These are phyloP conservation scores for Xenopus borealis DNA, from an alignment of 2,113 vertebrate genomes.

Conservation along the genomic window DNA sequence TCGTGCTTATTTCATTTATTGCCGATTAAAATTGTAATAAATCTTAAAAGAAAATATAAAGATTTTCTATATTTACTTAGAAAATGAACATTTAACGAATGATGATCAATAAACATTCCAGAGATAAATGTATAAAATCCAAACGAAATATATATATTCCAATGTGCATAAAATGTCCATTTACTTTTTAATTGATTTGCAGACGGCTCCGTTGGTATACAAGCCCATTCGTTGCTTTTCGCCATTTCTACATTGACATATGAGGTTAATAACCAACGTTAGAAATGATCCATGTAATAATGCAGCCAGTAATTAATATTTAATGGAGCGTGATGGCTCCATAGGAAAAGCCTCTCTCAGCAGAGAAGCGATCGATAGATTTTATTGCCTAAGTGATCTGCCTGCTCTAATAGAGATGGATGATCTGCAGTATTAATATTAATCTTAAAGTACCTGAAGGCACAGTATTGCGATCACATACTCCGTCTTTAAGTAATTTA, in stretches of 20 bases:
- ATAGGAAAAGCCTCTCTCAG: constrained; percentile 8
- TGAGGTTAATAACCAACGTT: constrained; percentile 7
- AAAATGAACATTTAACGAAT: no score
- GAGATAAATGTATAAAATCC: background rate
- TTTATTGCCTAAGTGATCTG: constrained; percentile 6
- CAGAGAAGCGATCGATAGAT: constrained; percentile 11
- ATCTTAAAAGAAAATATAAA: no score
- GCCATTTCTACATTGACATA: constrained; percentile 4
- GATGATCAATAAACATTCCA: no score
- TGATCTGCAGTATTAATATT: background rate
- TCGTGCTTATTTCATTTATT: no score
- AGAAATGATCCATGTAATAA: constrained; percentile 12
- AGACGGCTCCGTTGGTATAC: constrained; percentile 7
- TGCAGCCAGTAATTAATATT: constrained; percentile 30
- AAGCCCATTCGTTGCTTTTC: background rate
- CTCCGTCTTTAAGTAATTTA: constrained; percentile 90
- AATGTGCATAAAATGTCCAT: constrained; percentile 15
- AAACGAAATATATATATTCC: background rate
- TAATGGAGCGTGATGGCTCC: constrained; percentile 29
- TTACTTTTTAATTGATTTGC: constrained; percentile 12
- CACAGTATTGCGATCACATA: constrained; percentile 88
- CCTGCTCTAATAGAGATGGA: background rate
- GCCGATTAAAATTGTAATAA: no score
- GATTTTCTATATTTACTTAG: no score
- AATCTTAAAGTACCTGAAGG: constrained; percentile 79